Evolutionary conservation across 2,797 vertebrate species (phyloP).

Genomic region (Acridotheres tristis): DNA sequence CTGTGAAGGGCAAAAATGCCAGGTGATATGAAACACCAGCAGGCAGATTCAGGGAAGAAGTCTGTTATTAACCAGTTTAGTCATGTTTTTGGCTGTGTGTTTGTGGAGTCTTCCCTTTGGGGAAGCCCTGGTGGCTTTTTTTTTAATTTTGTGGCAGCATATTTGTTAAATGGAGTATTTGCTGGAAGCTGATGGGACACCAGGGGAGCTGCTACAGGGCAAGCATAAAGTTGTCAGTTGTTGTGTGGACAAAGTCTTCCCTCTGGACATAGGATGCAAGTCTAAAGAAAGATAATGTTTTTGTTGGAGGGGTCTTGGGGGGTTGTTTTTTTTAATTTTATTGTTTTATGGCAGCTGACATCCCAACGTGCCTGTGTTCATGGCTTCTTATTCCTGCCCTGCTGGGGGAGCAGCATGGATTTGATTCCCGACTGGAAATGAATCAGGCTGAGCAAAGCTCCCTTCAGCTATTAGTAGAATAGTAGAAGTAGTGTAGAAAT

Average conservation of each 20-base stretch:
- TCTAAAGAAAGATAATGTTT: neutral
- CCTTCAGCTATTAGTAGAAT: neutral
- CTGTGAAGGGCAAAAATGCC: neutral
- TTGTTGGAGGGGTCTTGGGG: neutral
- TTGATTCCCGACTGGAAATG: neutral
- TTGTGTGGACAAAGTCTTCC: neutral
- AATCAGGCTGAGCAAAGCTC: neutral
- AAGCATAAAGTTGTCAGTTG: neutral
- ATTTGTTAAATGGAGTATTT: neutral
- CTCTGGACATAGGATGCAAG: neutral
- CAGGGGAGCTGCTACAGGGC: neutral
- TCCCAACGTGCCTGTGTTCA: neutral
- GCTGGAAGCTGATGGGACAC: neutral
- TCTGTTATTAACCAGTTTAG: neutral
- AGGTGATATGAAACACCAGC: neutral
- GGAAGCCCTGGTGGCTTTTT: neutral
- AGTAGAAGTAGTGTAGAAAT: neutral
- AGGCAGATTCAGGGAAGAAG: neutral
- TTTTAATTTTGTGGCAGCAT: neutral
- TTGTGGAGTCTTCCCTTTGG: neutral
- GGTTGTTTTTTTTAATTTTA: rapidly evolving
- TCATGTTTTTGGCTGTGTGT: neutral
- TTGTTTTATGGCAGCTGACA: neutral
- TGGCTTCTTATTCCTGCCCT: neutral
- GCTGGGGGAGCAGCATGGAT: neutral